Evolutionary conservation across 2,888 invertebrate genomes (phyloP), one percentile per base, ranked within the genome.

Genomic region (Melinaea marsaeus): DNA sequence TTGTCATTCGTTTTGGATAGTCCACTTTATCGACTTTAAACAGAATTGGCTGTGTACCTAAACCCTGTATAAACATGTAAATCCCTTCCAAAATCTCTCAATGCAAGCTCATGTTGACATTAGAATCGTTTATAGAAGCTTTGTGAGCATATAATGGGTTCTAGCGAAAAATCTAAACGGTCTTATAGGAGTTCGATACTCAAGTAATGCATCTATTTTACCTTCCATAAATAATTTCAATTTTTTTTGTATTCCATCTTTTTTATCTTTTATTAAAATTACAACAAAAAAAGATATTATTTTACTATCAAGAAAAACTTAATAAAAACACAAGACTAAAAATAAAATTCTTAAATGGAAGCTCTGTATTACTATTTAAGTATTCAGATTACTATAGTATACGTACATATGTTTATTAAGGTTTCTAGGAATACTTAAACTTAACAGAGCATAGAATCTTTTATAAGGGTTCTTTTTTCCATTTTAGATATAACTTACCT

Each of bases 381-480:
- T 51, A 51, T 11, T 32, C 7, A 51, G 13, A 32, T 51, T n/a
- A 51, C 32, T 7, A 7, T n/a, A 3, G 32, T 32, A 51, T 22
- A 32, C 51, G 9, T n/a, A 13, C 6, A 32, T 7, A 32, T 51
- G 32, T 32, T 51, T 51, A 32, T 51, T 9, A 32, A 51, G 32
- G 51, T 22, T 51, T 51, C 22, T 32, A 51, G 9, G n/a, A 51
- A 32, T 6, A 32, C 51, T 51, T 22, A 32, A 11, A 48, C 48
- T 48, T 48, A 32, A 51, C 7, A 51, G 51, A 32, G 51, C 32
- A 9, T 32, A 32, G 32, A 32, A 51, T 51, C 5, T 9, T 51
- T 51, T 51, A 6, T 32, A 51, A 51, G 51, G 32, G 33, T 58
- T 57, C 47, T 35, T 54, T 34, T n/a, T 58, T 35, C 35, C 37